Evolutionary conservation across 2,888 invertebrate species (phyloP), one percentile per base, ranked within the genome.

Genomic region (Phalera bucephala): DNA sequence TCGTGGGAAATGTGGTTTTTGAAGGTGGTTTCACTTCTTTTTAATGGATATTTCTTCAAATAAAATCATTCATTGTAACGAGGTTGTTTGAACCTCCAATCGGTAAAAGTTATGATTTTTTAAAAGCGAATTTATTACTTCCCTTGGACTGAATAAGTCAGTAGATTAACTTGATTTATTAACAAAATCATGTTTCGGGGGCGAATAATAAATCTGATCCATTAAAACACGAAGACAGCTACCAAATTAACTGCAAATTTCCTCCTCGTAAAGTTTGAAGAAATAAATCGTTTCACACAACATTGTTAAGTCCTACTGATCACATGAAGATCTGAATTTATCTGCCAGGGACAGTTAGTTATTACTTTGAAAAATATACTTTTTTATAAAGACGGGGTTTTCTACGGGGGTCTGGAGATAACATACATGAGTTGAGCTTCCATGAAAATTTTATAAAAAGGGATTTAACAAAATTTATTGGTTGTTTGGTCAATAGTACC

Each of bases 231-330:
- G 61, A 55, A 54, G 58, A 52, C 57, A 60, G 45, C 35, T 43
- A 35, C 36, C 40, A 58, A 62, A 66, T 67, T 66, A 64, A 63
- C 56, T 49, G 45, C 42, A 41, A 44, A 44, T 50, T 60, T 51
- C 41, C 56, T 60, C 41, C 60, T 62, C 46, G 52, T 57, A 63
- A 67, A 67, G 42, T 65, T 64, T 52, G 36, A 40, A 45, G 37
- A 36, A 57, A 69, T 72, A 73, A 73, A 72, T 74, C 63, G 55
- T 47, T 41, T 40, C 48, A 40, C 36, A 50, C 46, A 53, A 63
- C 60, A 43, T 49, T 54, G 59, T 64, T 64, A 63, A 59, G 56
- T 61, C 10, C 54, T 61, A 33, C 43, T 57, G 51, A 60, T 62
- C 55, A 22, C 55, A 44, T 48, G 44, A 49, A 45, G 41, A 36